Evolutionary conservation across 1,140 invertebrate genomes (phyloP).

Genomic region (Chionoecetes opilio): DNA sequence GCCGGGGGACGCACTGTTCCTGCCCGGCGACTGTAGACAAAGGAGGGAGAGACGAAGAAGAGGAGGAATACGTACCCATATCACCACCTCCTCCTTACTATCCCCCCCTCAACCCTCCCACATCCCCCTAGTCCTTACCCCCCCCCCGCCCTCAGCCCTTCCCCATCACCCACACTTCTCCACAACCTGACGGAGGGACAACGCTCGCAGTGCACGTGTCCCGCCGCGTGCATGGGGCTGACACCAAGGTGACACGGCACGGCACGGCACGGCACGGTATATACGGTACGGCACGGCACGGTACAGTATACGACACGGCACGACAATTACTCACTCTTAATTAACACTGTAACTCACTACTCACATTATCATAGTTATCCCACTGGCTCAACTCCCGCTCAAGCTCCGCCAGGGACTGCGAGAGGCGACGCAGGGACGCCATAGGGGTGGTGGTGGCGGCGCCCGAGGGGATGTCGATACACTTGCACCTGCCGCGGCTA

Average conservation of each 20-base stretch:
- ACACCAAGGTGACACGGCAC: too few species aligned
- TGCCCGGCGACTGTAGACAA: too few species aligned
- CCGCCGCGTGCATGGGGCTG: too few species aligned
- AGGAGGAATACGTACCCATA: neutral
- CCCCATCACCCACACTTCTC: neutral
- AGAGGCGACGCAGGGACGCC: constrained; percentile 53
- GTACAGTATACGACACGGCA: too few species aligned
- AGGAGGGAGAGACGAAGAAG: neutral
- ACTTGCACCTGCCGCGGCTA: neutral
- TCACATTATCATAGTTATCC: constrained; percentile 64
- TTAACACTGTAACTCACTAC: neutral
- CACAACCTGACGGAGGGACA: neutral
- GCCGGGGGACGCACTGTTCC: too few species aligned
- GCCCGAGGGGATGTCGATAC: neutral
- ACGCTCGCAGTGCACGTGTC: neutral
- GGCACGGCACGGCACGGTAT: too few species aligned
- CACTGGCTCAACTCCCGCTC: constrained; percentile 63
- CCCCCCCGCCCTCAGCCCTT: neutral
- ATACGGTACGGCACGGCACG: too few species aligned
- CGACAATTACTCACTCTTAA: too few species aligned
- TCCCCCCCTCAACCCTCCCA: neutral
- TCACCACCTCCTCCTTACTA: neutral
- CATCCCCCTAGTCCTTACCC: neutral
- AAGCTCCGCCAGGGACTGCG: constrained; percentile 63
- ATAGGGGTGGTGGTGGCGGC: constrained; percentile 2